Base-by-base conservation (phyloP, 2,113 vertebrate species). In the Tylochromis polylepis region DNA sequence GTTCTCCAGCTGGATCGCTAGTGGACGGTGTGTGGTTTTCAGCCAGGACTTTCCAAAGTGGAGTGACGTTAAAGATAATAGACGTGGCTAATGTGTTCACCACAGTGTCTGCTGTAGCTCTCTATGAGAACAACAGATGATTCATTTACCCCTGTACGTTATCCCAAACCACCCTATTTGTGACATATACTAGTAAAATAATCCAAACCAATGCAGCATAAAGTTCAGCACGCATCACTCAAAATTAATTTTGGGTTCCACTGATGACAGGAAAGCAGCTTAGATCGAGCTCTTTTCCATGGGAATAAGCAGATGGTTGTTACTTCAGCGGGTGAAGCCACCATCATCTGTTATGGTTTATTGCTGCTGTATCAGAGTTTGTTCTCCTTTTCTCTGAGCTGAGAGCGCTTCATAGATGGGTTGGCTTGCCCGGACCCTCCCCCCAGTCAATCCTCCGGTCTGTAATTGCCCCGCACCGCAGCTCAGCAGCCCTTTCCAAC, bases 401-500 rank as follows among this genome's bases (percentile, higher is more conserved):
- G 18, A 87, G 82, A 89, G 62, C 62, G 36, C 84, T 84, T 91
- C 72, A 87, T 79, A 85, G 92, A 85, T 43, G 59, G 79, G 78
- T 88, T 92, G 79, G 87, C 85, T 89, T 87, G 83, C 77, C 85
- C 43, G 53, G 90, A 89, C 93, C 93, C 91, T 91, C 90, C 93
- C 93, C 92, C 93, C 94, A 89, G 83, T 91, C 90, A 24, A 70
- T 90, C 90, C 86, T 87, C 82, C 27, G 78, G 87, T 89, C 92
- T 93, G 87, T 93, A 94, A 95, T 95, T 95, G 93, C 89, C 93
- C 91, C 86, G 85, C 90, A 91, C 90, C 24, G 27, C 89, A 85
- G 92, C 91, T 94, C 93, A 58, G 89, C 91, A 93, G 89, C 89
- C 88, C 92, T 89, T 89, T 93, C 94, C 93, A 94, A 91, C 91